phyloP scores from a whole-genome alignment of 2,888 invertebrate species.

The Tenthredo distinguenda region DNA sequence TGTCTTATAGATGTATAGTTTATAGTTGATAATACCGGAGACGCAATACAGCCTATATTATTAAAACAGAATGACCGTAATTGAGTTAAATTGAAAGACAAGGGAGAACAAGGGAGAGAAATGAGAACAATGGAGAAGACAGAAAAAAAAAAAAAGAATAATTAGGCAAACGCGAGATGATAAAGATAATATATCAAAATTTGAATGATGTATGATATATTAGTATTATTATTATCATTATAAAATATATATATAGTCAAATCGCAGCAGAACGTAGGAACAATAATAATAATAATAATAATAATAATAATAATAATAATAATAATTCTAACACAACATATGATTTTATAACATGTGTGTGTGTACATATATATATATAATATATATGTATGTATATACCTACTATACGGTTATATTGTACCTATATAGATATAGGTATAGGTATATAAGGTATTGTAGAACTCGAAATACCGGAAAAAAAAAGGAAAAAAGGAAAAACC shows the following conservation, averaged over 20 bases:
- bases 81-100: constrained; percentile 44
- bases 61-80: constrained; percentile 55
- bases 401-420: not conserved
- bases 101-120: no score
- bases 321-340: no score
- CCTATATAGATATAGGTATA: not conserved
- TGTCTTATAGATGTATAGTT: not conserved
- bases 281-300: constrained; percentile 20
- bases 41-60: constrained; percentile 22
- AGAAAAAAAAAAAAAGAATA: no score
- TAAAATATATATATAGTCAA: not conserved
- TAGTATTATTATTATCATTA: constrained; percentile 49
- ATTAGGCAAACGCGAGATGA: no score
- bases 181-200: constrained; percentile 47
- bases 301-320: not conserved
- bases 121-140: no score
- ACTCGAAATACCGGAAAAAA: not conserved
- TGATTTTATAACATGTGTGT: no score
- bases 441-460: not conserved
- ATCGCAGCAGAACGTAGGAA: constrained; percentile 17
- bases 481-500: not conserved
- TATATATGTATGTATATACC: not conserved
- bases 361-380: no score
- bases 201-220: constrained; percentile 33
- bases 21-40: not conserved